These are phyloP conservation scores for Stenotaenia linearis DNA, from an alignment of 2,888 invertebrate species.

Conservation along the genomic window DNA sequence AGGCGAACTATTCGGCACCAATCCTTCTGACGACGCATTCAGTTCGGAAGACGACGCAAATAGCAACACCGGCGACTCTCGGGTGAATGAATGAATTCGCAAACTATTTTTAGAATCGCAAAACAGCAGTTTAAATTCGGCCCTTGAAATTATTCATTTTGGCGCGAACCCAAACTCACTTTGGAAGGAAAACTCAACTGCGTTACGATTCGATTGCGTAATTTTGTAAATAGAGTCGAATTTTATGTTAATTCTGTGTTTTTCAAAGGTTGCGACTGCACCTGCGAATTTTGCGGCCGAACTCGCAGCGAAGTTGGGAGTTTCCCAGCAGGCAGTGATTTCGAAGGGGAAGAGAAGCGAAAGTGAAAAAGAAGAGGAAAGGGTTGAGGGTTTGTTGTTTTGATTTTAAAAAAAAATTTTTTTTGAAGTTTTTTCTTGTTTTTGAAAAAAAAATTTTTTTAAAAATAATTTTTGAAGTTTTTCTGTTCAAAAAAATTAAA, in stretches of 20 bases:
- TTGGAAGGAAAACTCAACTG: too few species aligned
- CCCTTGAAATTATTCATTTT: too few species aligned
- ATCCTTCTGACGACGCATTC: neutral
- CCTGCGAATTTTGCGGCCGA: neutral
- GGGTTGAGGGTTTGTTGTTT: neutral
- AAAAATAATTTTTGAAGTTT: neutral
- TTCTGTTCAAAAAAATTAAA: too few species aligned
- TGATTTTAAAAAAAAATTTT: too few species aligned
- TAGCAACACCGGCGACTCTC: neutral
- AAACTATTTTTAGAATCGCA: too few species aligned
- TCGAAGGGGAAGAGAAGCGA: slow-evolving; percentile 37
- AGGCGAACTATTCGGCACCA: neutral
- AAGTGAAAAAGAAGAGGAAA: slow-evolving; percentile 29
- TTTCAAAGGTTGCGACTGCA: neutral
- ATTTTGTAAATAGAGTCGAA: neutral
- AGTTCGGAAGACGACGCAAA: neutral
- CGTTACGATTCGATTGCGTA: too few species aligned
- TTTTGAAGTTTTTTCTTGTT: neutral
- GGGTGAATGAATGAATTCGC: neutral
- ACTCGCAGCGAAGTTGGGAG: neutral
- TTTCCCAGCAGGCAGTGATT: neutral
- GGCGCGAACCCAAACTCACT: too few species aligned
- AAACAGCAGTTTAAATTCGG: too few species aligned
- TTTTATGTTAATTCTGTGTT: neutral
- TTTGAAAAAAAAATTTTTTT: too few species aligned